Percentiles rank a stretch among this genome's conserved stretches.
These are phyloP conservation scores for Lasioglossum vierecki DNA, from an alignment of 2,888 invertebrate species.

Conservation along the genomic window DNA sequence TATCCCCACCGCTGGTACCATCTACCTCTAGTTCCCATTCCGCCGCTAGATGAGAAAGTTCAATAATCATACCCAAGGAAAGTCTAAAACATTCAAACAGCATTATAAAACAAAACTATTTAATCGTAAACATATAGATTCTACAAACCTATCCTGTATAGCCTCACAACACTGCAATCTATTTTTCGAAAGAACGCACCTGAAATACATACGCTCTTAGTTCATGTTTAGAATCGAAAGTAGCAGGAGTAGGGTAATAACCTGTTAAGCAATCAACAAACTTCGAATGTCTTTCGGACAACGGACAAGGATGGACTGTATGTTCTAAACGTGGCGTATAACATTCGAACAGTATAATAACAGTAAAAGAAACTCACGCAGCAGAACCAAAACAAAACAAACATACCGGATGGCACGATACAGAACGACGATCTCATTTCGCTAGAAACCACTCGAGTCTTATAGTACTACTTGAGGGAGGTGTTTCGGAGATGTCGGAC, in stretches of 20 bases:
- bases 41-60: constrained; percentile 59
- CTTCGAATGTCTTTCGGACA: too few species aligned
- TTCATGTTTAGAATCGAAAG: background rate
- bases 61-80: constrained; percentile 50
- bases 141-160: background rate
- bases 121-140: background rate
- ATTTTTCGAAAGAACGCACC: background rate
- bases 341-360: too few species aligned
- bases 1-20: constrained; percentile 57
- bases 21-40: constrained; percentile 44
- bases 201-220: background rate
- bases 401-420: too few species aligned
- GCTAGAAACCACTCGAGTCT: background rate
- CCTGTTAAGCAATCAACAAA: too few species aligned
- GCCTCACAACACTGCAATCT: background rate
- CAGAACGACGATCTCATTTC: too few species aligned
- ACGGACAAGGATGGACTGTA: too few species aligned
- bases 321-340: too few species aligned
- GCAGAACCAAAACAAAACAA: too few species aligned
- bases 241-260: too few species aligned
- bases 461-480: background rate
- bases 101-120: background rate
- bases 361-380: too few species aligned
- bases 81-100: constrained; percentile 24
- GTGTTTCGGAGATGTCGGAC: too few species aligned